Evolutionary conservation across 2,888 invertebrate species (phyloP), one percentile per base, ranked within the genome.

Genomic region (Parascotia fuliginaria): DNA sequence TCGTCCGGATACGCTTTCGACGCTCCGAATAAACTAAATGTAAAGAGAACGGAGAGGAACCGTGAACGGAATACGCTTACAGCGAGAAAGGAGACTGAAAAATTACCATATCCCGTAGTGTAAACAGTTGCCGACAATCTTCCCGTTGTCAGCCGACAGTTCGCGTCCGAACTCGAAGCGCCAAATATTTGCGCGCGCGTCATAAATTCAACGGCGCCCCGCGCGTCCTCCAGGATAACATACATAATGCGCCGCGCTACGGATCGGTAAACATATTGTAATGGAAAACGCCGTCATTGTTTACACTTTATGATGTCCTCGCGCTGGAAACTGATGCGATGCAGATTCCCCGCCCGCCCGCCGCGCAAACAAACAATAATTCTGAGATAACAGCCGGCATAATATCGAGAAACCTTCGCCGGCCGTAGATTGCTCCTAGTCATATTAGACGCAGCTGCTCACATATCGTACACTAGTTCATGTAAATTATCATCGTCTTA

Each of bases 231-330:
- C 85, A 81, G 91, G 89, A 89, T 89, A 91, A 92, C 92, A 92
- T 84, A 90, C 88, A 92, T 92, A 92, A 92, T 90, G 84, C 92
- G 85, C 80, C 77, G 83, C 87, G 78, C 87, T 84, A 85, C 87
- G 91, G 89, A 89, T 92, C 88, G 90, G 91, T 86, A 92, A 92
- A 92, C 92, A 92, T 91, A 92, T 92, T 92, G 91, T 92, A 92
- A 92, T 92, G 91, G 92, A 91, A 92, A 92, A 89, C 87, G 89
- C 84, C 83, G 83, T 85, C 89, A 87, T 89, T 92, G 92, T 92
- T 92, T 92, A 85, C 89, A 85, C 85, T 89, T 92, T 89, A 89
- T 87, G 89, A 89, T 87, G 90, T 90, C 87, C 91, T 83, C 73
- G 82, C 76, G 82, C 70, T 86, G 87, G 86, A 85, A 87, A 85